Evolutionary conservation across 2,888 invertebrate species (phyloP), one percentile per base, ranked within the genome.

Genomic region (Andrena marginata): DNA sequence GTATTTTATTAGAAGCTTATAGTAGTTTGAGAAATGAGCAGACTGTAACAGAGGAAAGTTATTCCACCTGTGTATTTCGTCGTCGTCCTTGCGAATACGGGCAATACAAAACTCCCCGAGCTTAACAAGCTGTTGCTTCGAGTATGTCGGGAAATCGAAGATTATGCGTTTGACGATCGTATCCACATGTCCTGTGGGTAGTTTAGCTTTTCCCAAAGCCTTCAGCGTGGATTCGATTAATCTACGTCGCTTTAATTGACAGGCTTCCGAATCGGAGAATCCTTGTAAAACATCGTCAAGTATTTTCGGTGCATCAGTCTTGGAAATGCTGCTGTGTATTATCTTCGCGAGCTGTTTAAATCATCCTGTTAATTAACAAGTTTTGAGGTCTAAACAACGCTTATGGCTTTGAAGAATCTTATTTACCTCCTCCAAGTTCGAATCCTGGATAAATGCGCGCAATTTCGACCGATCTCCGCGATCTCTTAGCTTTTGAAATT

Each of bases 71-170:
- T 95, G 94, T 89, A 94, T 94, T 77, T 95, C 94, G 23, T 95
- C 94, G 84, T 95, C 95, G 49, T 95, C 95, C 26, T 93, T 93
- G 83, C 95, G 94, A 76, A 96, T 94, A 63, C 94, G 95, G 56
- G 95, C 95, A 1, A 95, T 89, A 88, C 96, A 96, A 86, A 95
- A 95, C 82, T 95, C 95, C 23, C 95, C 94, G 3, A 96, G 93
- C 87, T 95, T 94, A 2, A 95, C 93, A 0, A 96, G 91, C 85
- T 96, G 95, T n/a, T 94, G 89, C 8, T 95, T 93, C 2, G 95
- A 93, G 87, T 95, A 95, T 82, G 94, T 95, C 2, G 94, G 92
- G 68, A 96, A 94, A 70, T 95, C 95, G 33, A 94, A 89, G 31
- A 94, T 93, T 56, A 96, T 93, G 23, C 95, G 94, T 48, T 94